Base-by-base conservation (phyloP, 2,113 vertebrate species). In the Elachura formosa region DNA sequence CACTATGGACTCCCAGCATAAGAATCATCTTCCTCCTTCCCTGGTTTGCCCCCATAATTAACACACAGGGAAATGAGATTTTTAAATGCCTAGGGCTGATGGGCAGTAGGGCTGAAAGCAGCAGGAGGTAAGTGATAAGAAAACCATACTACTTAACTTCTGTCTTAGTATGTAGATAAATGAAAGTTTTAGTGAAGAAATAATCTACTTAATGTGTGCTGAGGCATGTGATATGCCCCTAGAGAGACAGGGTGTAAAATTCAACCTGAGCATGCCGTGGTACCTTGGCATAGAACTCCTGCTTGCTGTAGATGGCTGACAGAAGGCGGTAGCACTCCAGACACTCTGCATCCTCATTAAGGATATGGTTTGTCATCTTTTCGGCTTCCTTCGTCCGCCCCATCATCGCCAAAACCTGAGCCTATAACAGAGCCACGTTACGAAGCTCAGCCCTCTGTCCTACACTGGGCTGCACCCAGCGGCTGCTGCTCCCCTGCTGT, bases 311-410 rank as follows among this genome's bases (percentile, higher is more conserved):
- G 96, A 99, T 98, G 24, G 99, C 99, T 10, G 99, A 99, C 36
- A 99, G 95, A 55, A 99, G 98, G 66, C 99, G 99, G 82, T 98
- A 99, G 96, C 99, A 99, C 91, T 99, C 99, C 14, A 99, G 97
- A 75, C 99, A 99, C 54, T 96, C 90, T 1, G 67, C 64, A 38
- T 98, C 98, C 94, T 98, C 98, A 0, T 67, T 95, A 51, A 99
- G 98, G 56, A 99, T 98, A n/a, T 96, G 98, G 58, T 94, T 97
- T 2, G 98, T 98, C 97, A 99, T 98, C 96, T 97, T 98, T 69
- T 99, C 98, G 0, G 99, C 99, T 87, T 99, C 99, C 74, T 96
- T 97, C 0, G 97, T 97, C 17, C 87, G 97, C 14, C 98, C 98
- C 48, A 99, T 98, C 98, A 99, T 98, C 2, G 98, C 98, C 86